phyloP scores from a whole-genome alignment of 2,888 invertebrate species.

The Zhuqinia jingwanae region DNA sequence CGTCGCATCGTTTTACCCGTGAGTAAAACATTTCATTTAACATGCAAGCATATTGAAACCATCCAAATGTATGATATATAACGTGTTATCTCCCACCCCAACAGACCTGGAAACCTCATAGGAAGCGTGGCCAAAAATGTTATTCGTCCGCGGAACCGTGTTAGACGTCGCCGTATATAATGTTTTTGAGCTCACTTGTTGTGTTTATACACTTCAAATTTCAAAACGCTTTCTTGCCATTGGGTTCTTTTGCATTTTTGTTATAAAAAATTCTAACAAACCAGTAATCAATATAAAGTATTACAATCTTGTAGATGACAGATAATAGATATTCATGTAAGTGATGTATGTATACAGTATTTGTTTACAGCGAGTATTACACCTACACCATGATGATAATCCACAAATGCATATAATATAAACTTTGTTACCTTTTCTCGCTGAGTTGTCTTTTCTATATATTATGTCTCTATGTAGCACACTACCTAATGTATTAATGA shows the following conservation, averaged over 20 bases:
- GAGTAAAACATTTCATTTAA: neutral
- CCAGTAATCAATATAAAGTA: too few species aligned
- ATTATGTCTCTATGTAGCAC: neutral
- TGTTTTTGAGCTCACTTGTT: too few species aligned
- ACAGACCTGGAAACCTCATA: slow-evolving; percentile 58
- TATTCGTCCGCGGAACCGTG: slow-evolving; percentile 45
- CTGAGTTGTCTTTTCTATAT: neutral
- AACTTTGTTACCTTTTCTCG: neutral
- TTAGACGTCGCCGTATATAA: slow-evolving; percentile 42
- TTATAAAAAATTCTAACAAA: too few species aligned
- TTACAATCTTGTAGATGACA: too few species aligned
- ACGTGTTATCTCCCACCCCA: too few species aligned
- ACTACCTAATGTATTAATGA: neutral
- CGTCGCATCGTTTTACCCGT: slow-evolving; percentile 56
- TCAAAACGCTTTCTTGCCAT: neutral
- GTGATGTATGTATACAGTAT: too few species aligned
- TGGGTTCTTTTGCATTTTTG: neutral
- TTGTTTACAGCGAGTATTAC: too few species aligned
- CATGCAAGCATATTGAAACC: too few species aligned
- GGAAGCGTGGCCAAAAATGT: slow-evolving; percentile 57
- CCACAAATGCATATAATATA: too few species aligned
- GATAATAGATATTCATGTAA: too few species aligned
- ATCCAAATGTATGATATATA: slow-evolving; percentile 10
- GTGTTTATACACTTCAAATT: too few species aligned
- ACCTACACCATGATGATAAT: too few species aligned